Conservation (phyloP, 2,797 vertebrate genomes). For the Macropodus opercularis region DNA sequence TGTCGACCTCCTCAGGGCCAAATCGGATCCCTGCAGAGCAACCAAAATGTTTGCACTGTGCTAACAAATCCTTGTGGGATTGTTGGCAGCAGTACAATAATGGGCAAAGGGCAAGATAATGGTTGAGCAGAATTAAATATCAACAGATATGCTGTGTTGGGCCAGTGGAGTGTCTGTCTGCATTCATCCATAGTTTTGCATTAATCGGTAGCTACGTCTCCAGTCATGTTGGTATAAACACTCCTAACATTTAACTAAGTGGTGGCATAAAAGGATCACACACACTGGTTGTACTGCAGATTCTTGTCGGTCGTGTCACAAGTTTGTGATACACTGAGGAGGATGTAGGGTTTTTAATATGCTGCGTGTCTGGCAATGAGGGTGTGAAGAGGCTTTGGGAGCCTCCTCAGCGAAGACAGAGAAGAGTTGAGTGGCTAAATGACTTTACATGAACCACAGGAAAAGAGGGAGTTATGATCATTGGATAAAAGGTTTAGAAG, state of each 20-base stretch:
- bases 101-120: not conserved
- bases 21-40: constrained; percentile 1
- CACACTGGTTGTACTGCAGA: not conserved
- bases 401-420: not conserved
- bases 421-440: constrained; percentile 25
- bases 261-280: not conserved
- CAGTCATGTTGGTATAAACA: no score
- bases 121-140: no score
- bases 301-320: not conserved
- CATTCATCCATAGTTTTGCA: not conserved
- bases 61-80: not conserved
- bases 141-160: not conserved
- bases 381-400: constrained; percentile 13
- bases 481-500: constrained; percentile 38
- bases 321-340: not conserved
- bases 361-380: constrained; percentile 1
- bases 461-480: constrained; percentile 26
- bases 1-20: constrained; percentile 13
- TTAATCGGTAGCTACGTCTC: no score
- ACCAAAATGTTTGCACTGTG: not conserved
- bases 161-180: not conserved
- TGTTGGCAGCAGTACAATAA: not conserved
- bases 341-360: not conserved
- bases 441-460: constrained; percentile 23
- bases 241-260: not conserved